A percentile compares a stretch with the other conserved stretches of the same genome.
phyloP scores from a whole-genome alignment of 2,888 invertebrate species.

The Anaspis maculata region DNA sequence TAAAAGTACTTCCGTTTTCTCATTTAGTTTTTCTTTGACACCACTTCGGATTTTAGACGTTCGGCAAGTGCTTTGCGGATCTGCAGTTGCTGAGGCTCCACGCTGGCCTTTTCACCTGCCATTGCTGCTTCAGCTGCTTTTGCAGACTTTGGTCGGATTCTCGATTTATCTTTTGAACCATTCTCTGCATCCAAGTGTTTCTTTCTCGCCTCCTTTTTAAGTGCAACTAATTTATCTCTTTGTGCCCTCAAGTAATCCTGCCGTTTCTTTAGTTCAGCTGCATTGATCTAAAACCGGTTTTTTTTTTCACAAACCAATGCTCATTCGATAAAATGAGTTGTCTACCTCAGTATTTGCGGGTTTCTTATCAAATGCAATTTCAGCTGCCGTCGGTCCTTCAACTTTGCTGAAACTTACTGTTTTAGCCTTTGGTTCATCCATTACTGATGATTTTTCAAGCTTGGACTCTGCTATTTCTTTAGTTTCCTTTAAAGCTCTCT shows the following conservation, averaged over 20 bases:
- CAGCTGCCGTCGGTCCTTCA: background rate
- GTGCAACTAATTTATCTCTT: conserved; percentile 79
- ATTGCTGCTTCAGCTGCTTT: conserved; percentile 63
- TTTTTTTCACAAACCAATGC: background rate
- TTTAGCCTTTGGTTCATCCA: background rate
- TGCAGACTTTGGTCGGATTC: conserved; percentile 61
- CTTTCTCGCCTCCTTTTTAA: conserved; percentile 83
- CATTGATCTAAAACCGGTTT: conserved; percentile 38
- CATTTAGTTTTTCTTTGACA: conserved; percentile 33
- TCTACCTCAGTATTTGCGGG: background rate
- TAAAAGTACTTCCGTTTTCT: conserved; percentile 20
- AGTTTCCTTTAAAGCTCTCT: conserved; percentile 33
- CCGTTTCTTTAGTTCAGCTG: conserved; percentile 63
- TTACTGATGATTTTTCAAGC: background rate
- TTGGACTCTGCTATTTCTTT: conserved; percentile 3
- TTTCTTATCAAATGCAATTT: background rate
- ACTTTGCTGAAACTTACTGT: too few species aligned
- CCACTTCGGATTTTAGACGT: conserved; percentile 78
- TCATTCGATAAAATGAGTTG: too few species aligned
- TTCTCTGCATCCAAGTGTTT: conserved; percentile 62
- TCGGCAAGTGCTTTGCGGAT: conserved; percentile 77
- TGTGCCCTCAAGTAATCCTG: conserved; percentile 83
- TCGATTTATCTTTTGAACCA: conserved; percentile 24
- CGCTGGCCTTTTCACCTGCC: conserved; percentile 40
- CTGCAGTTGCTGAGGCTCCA: conserved; percentile 57